A percentile compares a stretch with the other conserved stretches of the same genome.
phyloP scores from a whole-genome alignment of 2,888 invertebrate species.

The Gortyna flavago region DNA sequence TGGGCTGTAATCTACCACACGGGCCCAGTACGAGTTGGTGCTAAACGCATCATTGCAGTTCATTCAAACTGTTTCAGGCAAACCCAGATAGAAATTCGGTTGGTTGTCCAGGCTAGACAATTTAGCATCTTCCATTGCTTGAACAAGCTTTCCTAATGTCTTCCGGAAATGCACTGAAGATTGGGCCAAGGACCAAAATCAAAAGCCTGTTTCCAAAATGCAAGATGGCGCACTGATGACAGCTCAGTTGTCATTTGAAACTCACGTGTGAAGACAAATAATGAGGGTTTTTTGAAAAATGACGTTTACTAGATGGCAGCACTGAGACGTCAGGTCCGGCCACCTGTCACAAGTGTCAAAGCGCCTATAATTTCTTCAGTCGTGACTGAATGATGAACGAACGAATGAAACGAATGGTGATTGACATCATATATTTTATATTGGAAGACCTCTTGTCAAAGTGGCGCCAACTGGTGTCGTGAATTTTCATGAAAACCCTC shows the following conservation, averaged over 20 bases:
- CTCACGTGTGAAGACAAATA: constrained; percentile 49
- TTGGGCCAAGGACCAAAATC: not conserved
- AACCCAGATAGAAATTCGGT: not conserved
- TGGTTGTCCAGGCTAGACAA: not conserved
- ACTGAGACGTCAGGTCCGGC: no score
- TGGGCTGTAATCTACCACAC: not conserved
- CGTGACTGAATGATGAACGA: no score
- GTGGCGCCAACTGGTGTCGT: no score
- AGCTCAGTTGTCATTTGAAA: constrained; percentile 38
- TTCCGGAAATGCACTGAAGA: not conserved
- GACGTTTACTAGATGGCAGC: no score
- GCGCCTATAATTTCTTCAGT: no score
- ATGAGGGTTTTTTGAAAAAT: no score
- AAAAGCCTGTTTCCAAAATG: not conserved
- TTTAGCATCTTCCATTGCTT: not conserved
- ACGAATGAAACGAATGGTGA: no score
- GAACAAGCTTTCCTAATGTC: not conserved
- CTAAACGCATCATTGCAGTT: not conserved
- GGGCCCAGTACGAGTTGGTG: not conserved
- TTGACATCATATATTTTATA: no score
- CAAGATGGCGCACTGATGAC: constrained; percentile 41
- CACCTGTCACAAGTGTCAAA: no score
- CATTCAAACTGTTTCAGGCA: not conserved
- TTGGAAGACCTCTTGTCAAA: no score
- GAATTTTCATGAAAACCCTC: no score